Conservation (phyloP, 1,140 invertebrate species). For the Trichonephila clavata region DNA sequence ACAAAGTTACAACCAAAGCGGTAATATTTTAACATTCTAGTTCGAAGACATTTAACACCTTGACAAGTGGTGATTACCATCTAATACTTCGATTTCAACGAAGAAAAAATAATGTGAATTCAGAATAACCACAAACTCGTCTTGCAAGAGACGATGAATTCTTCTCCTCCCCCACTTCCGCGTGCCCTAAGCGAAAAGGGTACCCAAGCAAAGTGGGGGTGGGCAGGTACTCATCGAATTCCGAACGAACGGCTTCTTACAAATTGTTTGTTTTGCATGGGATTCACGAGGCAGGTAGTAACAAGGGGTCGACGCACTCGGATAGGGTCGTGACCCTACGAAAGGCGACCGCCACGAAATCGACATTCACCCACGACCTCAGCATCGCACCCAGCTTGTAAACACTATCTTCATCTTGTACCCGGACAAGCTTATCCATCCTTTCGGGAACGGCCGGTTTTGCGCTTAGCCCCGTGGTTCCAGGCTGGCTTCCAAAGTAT, state of each 20-base stretch:
- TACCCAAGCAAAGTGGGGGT: neutral
- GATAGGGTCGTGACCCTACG: constrained; percentile 5
- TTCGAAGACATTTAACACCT: neutral
- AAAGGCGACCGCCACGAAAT: constrained; percentile 44
- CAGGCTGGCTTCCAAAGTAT: neutral
- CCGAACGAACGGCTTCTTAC: constrained; percentile 46
- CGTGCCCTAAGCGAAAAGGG: neutral
- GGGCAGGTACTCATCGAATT: constrained; percentile 35
- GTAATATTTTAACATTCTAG: no score
- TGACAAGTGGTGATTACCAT: constrained; percentile 1
- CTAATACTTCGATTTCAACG: neutral
- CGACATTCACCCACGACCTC: constrained; percentile 56
- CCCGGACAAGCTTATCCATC: neutral
- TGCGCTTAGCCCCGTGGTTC: neutral
- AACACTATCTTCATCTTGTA: constrained; percentile 51
- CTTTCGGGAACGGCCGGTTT: constrained; percentile 19
- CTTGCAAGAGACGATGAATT: neutral
- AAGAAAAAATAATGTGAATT: no score
- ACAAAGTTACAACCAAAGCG: no score
- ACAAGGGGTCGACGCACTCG: constrained; percentile 65
- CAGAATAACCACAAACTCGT: neutral
- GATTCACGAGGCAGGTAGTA: constrained; percentile 38
- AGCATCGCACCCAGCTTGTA: constrained; percentile 53
- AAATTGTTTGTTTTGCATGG: constrained; percentile 60
- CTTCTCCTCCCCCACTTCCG: neutral